Percentiles rank a stretch among this genome's conserved stretches.
Evolutionary conservation across 2,888 invertebrate genomes (phyloP).

Genomic region (Homarus gammarus): DNA sequence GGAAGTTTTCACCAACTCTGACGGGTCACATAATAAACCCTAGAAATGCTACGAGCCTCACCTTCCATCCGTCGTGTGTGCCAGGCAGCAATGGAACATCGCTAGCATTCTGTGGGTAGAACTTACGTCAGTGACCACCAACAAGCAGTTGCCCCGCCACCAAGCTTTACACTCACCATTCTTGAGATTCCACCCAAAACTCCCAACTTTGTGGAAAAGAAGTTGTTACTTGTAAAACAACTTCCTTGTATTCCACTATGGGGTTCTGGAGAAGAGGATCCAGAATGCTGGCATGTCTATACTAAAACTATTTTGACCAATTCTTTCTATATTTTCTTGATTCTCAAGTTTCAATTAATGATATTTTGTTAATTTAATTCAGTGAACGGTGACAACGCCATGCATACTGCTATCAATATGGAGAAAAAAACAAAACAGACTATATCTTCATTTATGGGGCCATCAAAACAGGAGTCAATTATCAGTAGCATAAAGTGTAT

Average conservation of each 20-base stretch:
- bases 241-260: neutral
- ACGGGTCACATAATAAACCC: neutral
- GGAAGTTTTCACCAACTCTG: neutral
- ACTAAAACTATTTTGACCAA: neutral
- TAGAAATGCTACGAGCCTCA: conserved; percentile 35
- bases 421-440: neutral
- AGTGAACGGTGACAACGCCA: neutral
- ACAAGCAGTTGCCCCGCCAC: conserved; percentile 42
- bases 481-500: neutral
- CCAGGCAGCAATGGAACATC: conserved; percentile 72
- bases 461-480: neutral
- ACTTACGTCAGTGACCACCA: conserved; percentile 55
- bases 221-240: neutral
- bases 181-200: conserved; percentile 6
- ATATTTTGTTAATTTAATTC: neutral
- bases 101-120: conserved; percentile 61
- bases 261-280: neutral
- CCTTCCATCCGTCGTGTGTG: conserved; percentile 76
- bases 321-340: neutral
- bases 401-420: neutral
- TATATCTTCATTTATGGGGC: neutral
- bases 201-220: neutral
- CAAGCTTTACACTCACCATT: conserved; percentile 20
- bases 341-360: neutral
- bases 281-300: conserved; percentile 5